Percentiles rank a stretch among this genome's conserved stretches.
Evolutionary conservation across 1,140 invertebrate species (phyloP).

Genomic region (Nomia melanderi): DNA sequence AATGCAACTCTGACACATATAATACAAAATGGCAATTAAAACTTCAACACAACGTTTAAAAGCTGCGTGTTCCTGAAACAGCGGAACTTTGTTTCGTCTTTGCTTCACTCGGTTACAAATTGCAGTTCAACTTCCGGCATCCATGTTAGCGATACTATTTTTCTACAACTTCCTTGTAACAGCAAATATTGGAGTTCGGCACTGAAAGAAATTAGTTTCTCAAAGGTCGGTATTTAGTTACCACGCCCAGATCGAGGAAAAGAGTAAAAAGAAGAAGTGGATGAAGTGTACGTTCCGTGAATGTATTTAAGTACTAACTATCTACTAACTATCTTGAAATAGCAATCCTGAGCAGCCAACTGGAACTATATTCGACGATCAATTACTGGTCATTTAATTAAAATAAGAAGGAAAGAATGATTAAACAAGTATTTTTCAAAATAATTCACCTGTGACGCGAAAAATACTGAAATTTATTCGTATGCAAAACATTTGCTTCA

Average conservation of each 20-base stretch:
- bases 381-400: background rate
- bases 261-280: background rate
- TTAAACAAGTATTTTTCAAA: too few relatives aligned
- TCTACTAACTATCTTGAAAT: background rate
- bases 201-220: constrained; percentile 34
- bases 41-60: background rate
- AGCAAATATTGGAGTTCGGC: constrained; percentile 21
- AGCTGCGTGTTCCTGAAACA: background rate
- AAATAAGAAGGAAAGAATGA: background rate
- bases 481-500: too few relatives aligned
- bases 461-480: too few relatives aligned
- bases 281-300: too few relatives aligned
- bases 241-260: background rate
- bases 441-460: too few relatives aligned
- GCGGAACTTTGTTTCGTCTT: background rate
- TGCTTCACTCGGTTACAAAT: background rate
- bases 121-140: background rate
- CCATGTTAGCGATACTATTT: background rate
- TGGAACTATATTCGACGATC: background rate
- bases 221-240: background rate
- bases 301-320: background rate
- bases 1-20: too few relatives aligned
- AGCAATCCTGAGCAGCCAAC: background rate
- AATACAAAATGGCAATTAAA: background rate
- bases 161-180: background rate